Conservation (phyloP, 2,797 vertebrate species). For the Acanthurus tractus region DNA sequence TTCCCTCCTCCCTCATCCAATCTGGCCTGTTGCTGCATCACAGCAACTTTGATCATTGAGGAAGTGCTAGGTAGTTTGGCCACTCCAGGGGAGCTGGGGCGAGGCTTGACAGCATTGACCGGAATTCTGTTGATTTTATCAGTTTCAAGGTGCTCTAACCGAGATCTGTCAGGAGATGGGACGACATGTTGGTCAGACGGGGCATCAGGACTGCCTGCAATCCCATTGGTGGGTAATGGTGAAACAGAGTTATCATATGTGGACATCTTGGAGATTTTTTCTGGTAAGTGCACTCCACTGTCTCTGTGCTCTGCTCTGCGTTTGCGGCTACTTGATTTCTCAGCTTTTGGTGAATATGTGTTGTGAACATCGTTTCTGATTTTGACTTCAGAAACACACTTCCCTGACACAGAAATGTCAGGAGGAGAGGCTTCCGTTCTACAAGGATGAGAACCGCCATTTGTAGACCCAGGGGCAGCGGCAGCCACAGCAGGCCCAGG, state of each 20-base stretch:
- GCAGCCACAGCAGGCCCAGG: conserved; percentile 88
- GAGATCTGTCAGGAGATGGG: conserved; percentile 84
- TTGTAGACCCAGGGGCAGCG: conserved; percentile 89
- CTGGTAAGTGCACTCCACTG: conserved; percentile 86
- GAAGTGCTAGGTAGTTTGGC: conserved; percentile 93
- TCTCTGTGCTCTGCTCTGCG: conserved; percentile 91
- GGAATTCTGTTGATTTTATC: conserved; percentile 95
- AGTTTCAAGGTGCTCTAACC: conserved; percentile 90
- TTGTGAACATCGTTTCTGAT: conserved; percentile 94
- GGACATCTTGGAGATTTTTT: conserved; percentile 90
- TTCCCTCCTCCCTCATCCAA: conserved; percentile 85
- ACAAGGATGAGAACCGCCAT: conserved; percentile 93
- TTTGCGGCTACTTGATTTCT: conserved; percentile 91
- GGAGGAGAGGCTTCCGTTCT: conserved; percentile 86
- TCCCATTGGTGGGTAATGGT: conserved; percentile 93
- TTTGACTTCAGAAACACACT: conserved; percentile 91
- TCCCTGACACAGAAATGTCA: conserved; percentile 80
- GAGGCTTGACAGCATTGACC: conserved; percentile 95
- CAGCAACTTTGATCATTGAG: conserved; percentile 90
- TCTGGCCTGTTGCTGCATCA: conserved; percentile 92
- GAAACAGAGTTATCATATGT: conserved; percentile 88
- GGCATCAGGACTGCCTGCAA: conserved; percentile 90
- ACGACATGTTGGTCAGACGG: conserved; percentile 85
- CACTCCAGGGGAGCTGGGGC: conserved; percentile 94
- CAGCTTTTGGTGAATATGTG: conserved; percentile 91